Percentiles rank a stretch among this genome's conserved stretches.
These are phyloP conservation scores for Artemia sinica DNA, from an alignment of 2,888 invertebrate species.

Conservation along the genomic window DNA sequence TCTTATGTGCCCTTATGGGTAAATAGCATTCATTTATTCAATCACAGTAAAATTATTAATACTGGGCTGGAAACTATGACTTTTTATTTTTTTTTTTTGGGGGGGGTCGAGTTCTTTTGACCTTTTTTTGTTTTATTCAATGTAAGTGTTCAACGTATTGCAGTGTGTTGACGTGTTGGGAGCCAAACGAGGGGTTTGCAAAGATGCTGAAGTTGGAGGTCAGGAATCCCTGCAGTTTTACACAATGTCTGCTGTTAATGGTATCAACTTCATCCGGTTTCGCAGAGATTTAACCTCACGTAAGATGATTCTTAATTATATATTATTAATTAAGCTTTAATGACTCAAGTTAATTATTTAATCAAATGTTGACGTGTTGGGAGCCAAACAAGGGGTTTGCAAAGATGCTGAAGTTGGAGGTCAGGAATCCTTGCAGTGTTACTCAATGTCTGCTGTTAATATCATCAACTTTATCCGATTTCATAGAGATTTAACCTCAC, in stretches of 20 bases:
- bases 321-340: neutral
- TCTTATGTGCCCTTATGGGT: too few species aligned
- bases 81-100: too few species aligned
- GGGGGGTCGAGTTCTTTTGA: too few species aligned
- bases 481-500: slow-evolving; percentile 42
- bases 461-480: slow-evolving; percentile 63
- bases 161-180: slow-evolving; percentile 71
- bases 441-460: slow-evolving; percentile 48
- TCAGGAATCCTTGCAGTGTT: slow-evolving; percentile 60
- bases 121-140: too few species aligned
- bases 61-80: too few species aligned
- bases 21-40: too few species aligned
- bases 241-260: slow-evolving; percentile 49
- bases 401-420: slow-evolving; percentile 64
- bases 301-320: slow-evolving; percentile 32
- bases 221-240: slow-evolving; percentile 63
- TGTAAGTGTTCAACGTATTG: slow-evolving; percentile 23
- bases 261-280: slow-evolving; percentile 60
- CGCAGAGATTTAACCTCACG: slow-evolving; percentile 54
- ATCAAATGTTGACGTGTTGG: slow-evolving; percentile 48
- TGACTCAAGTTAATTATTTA: neutral
- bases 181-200: slow-evolving; percentile 67
- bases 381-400: slow-evolving; percentile 69
- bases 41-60: too few species aligned
- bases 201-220: slow-evolving; percentile 62